Conservation (phyloP, 1,140 invertebrate genomes). For the Ericerus pela region DNA sequence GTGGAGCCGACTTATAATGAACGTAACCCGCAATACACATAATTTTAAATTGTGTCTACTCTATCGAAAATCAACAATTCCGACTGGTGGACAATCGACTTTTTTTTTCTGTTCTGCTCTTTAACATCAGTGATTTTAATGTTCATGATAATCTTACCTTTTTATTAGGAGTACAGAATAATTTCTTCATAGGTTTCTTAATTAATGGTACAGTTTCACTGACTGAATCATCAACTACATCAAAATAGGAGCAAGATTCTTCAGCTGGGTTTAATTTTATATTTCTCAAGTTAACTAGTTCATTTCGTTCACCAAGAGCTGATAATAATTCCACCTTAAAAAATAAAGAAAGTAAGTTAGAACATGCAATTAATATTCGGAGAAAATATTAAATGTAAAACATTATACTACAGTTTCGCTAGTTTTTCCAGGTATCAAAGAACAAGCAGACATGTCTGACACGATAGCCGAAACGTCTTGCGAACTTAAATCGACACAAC, state of each 20-base stretch:
- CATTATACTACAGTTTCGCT: too few relatives aligned
- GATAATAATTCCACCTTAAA: not conserved
- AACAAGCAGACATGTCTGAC: too few relatives aligned
- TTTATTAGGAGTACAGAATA: conserved; percentile 2
- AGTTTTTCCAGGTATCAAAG: too few relatives aligned
- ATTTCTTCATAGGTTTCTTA: not conserved
- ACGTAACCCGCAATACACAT: too few relatives aligned
- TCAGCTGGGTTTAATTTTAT: not conserved
- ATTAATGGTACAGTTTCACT: not conserved
- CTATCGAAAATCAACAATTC: too few relatives aligned
- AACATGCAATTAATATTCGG: not conserved
- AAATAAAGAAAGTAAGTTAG: not conserved
- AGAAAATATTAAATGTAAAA: not conserved
- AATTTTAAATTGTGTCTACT: too few relatives aligned
- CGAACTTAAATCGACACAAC: too few relatives aligned
- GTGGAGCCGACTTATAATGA: too few relatives aligned
- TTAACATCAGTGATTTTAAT: too few relatives aligned
- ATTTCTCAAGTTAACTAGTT: not conserved
- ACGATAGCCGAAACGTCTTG: too few relatives aligned
- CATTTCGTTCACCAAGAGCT: not conserved
- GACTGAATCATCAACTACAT: not conserved
- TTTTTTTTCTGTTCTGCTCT: too few relatives aligned
- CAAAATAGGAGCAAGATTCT: not conserved
- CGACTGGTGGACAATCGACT: too few relatives aligned
- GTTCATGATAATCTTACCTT: not conserved